Conservation (phyloP, 2,113 vertebrate species). For the Meles meles region DNA sequence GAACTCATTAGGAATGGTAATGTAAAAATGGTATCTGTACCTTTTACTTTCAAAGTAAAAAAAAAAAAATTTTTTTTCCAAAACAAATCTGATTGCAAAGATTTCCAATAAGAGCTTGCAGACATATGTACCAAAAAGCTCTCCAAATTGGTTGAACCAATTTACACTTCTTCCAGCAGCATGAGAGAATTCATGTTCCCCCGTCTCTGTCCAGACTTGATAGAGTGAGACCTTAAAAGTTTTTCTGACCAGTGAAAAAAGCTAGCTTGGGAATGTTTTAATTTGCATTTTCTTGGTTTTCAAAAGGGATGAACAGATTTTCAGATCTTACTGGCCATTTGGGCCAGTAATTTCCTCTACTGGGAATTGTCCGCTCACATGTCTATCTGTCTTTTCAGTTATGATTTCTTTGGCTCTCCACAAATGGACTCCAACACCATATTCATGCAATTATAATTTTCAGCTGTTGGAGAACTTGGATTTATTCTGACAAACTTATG, state of each 20-base stretch:
- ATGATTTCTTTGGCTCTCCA: constrained; percentile 33
- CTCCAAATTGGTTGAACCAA: not conserved
- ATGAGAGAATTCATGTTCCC: not conserved
- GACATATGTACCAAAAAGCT: not conserved
- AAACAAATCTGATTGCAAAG: not conserved
- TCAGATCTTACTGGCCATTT: not conserved
- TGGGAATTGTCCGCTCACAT: not conserved
- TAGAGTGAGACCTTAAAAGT: not conserved
- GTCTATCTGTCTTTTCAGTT: not conserved
- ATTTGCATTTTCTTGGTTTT: not conserved
- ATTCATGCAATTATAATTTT: not conserved
- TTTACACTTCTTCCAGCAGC: not conserved
- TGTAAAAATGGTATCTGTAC: not conserved
- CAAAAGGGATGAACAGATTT: not conserved
- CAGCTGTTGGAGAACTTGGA: not conserved
- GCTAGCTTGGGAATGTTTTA: not conserved
- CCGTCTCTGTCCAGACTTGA: not conserved
- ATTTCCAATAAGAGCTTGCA: not conserved
- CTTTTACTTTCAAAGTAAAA: not conserved
- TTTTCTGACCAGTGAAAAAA: not conserved
- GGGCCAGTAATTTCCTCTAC: not conserved
- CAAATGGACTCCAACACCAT: not conserved
- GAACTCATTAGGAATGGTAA: not conserved
- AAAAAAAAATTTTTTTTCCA: not conserved
- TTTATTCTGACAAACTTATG: constrained; percentile 1